A percentile compares a stretch with the other conserved stretches of the same genome.
Evolutionary conservation across 2,797 vertebrate genomes (phyloP).

Genomic region (Hypotaenidia philippensis): DNA sequence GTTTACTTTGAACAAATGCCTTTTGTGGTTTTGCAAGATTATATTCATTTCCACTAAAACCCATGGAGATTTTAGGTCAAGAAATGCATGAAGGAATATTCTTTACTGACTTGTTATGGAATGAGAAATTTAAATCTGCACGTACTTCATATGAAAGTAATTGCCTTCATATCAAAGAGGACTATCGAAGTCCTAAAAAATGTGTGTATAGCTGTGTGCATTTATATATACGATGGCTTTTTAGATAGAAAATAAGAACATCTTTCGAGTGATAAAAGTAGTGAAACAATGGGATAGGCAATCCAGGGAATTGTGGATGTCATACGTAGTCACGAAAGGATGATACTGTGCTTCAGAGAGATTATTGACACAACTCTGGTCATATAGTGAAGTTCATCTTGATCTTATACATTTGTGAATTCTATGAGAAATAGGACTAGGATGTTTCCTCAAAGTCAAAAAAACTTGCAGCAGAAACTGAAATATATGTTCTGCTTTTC

Average conservation of each 20-base stretch:
- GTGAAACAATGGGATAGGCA: not conserved
- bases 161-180: not conserved
- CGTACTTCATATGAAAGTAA: not conserved
- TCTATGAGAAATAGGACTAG: not conserved
- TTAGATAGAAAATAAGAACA: not conserved
- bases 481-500: not conserved
- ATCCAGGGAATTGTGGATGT: not conserved
- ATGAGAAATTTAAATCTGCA: not conserved
- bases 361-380: not conserved
- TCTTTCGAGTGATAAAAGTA: not conserved
- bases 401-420: not conserved
- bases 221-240: not conserved
- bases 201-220: rapidly evolving
- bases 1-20: not conserved
- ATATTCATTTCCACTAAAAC: not conserved
- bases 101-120: not conserved
- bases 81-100: not conserved
- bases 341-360: not conserved
- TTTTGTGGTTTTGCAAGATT: not conserved
- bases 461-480: not conserved
- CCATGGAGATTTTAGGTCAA: not conserved
- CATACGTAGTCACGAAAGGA: not conserved
- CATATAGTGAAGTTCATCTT: not conserved
- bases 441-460: not conserved
- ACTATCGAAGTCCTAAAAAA: not conserved